Percentiles rank a stretch among this genome's conserved stretches.
Evolutionary conservation across 2,888 invertebrate genomes (phyloP).

Genomic region (Orthonevra nobilis): DNA sequence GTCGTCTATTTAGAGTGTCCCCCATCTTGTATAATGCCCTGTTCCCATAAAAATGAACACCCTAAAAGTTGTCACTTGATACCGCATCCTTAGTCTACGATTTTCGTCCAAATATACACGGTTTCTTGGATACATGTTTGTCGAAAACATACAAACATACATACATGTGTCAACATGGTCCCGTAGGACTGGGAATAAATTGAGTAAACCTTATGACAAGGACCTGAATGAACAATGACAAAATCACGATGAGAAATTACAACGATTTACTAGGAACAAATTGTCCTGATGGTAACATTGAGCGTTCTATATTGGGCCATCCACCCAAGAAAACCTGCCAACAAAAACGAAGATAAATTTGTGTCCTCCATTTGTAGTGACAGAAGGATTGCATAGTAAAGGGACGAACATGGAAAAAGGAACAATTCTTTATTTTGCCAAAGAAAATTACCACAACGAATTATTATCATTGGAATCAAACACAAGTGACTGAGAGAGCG

Average conservation of each 20-base stretch:
- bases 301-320: conserved; percentile 47
- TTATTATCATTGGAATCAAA: conserved; percentile 59
- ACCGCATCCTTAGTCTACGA: conserved; percentile 22
- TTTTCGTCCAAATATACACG: conserved; percentile 36
- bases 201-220: conserved; percentile 70
- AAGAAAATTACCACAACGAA: conserved; percentile 64
- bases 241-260: conserved; percentile 70
- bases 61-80: conserved; percentile 44
- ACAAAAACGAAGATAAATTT: conserved; percentile 52
- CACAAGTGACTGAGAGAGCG: conserved; percentile 2
- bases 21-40: too few relatives aligned
- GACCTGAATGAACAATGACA: conserved; percentile 67
- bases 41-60: conserved; percentile 19
- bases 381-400: conserved; percentile 41
- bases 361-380: conserved; percentile 46
- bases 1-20: too few relatives aligned
- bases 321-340: conserved; percentile 30
- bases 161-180: conserved; percentile 59
- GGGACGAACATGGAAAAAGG: conserved; percentile 19
- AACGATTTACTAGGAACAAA: conserved; percentile 66
- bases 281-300: conserved; percentile 62
- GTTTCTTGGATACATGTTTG: neutral
- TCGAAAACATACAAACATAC: conserved; percentile 2
- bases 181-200: conserved; percentile 58
- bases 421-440: conserved; percentile 52